These are phyloP conservation scores for Cliona cf. orientalis DNA, from an alignment of 37 sponge, comb jelly and placozoan genomes.

Conservation along the genomic window DNA sequence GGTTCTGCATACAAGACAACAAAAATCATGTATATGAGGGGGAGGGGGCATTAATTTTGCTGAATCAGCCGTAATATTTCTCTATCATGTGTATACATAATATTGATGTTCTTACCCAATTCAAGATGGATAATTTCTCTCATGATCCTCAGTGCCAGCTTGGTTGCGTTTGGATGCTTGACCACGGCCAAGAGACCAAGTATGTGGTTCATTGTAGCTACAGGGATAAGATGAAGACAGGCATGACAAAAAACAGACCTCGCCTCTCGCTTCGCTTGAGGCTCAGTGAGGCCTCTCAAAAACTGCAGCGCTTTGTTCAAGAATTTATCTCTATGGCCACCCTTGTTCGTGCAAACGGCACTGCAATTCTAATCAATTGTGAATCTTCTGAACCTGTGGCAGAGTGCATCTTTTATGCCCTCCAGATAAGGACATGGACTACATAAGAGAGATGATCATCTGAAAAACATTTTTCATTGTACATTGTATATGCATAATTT, in stretches of 20 bases:
- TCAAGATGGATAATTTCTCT: constrained; percentile 58
- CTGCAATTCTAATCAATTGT: background rate
- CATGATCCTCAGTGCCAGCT: constrained; percentile 23
- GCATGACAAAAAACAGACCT: too few species aligned
- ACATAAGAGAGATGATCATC: too few species aligned
- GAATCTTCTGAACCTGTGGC: background rate
- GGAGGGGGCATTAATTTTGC: background rate
- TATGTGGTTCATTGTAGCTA: constrained; percentile 50
- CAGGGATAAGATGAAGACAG: background rate
- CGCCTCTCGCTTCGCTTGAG: background rate
- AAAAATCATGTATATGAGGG: background rate
- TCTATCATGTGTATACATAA: background rate
- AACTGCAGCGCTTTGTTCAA: background rate
- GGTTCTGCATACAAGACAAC: constrained; percentile 26
- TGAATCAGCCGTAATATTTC: background rate
- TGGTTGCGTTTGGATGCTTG: background rate
- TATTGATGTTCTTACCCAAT: constrained; percentile 50
- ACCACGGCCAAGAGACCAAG: background rate
- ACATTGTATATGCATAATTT: too few species aligned
- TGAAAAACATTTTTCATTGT: too few species aligned
- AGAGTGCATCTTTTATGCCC: too few species aligned
- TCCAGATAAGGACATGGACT: too few species aligned
- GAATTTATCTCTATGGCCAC: background rate
- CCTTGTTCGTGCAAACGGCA: too few species aligned
- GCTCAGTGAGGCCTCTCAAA: too few species aligned